Percentiles rank a stretch among this genome's conserved stretches.
Evolutionary conservation across 2,888 invertebrate genomes (phyloP).

Genomic region (Folsomia candida): DNA sequence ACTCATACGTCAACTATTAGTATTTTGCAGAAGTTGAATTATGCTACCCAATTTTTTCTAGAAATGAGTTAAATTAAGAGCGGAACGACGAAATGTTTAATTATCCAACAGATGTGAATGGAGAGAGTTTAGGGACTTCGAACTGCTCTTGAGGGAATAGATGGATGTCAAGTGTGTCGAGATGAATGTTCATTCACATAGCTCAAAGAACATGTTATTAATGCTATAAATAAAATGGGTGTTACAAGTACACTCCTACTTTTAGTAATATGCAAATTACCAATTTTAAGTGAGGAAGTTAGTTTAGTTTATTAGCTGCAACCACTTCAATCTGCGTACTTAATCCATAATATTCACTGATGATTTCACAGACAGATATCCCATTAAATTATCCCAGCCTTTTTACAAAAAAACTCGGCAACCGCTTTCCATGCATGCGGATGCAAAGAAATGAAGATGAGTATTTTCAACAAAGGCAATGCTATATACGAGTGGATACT

Average conservation of each 20-base stretch:
- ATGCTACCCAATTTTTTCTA: no score
- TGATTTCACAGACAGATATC: no score
- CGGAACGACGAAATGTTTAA: neutral
- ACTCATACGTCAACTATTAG: no score
- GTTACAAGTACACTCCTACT: neutral
- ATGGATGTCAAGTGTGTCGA: neutral
- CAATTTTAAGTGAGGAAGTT: conserved; percentile 4
- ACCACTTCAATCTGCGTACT: neutral
- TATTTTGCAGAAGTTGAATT: no score
- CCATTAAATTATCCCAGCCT: neutral
- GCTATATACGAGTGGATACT: neutral
- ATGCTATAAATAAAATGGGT: neutral
- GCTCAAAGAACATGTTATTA: neutral
- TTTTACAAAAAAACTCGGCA: neutral
- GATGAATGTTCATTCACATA: neutral
- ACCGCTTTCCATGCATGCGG: no score
- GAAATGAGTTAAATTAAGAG: neutral
- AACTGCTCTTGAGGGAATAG: neutral
- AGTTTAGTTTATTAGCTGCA: neutral
- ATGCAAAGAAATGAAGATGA: no score
- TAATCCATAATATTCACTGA: neutral
- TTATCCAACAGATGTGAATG: neutral
- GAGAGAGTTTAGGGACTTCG: neutral
- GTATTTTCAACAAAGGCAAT: neutral
- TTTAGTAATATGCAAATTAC: conserved; percentile 9